These are phyloP conservation scores for Arrhopalites spinosus DNA, from an alignment of 2,888 invertebrate genomes.

Conservation along the genomic window DNA sequence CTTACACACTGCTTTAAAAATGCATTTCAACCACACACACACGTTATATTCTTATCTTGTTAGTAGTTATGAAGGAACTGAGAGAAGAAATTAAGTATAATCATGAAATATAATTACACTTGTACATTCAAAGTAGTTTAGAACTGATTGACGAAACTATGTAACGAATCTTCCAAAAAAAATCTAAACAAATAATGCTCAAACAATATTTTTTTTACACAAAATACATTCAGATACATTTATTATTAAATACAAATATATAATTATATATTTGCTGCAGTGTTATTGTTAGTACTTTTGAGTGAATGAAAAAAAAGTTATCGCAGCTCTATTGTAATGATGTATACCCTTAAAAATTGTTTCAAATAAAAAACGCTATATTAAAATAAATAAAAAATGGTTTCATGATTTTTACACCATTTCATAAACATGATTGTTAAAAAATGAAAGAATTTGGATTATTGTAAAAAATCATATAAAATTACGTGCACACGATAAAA, in stretches of 20 bases:
- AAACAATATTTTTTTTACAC: background rate
- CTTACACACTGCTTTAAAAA: too few relatives aligned
- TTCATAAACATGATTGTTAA: background rate
- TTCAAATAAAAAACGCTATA: background rate
- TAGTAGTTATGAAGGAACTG: too few relatives aligned
- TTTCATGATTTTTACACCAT: too few relatives aligned
- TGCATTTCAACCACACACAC: too few relatives aligned
- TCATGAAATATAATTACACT: too few relatives aligned
- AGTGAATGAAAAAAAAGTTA: background rate
- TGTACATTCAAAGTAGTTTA: background rate
- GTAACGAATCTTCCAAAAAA: background rate
- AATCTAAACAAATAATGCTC: background rate
- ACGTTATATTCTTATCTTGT: too few relatives aligned
- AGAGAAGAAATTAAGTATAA: too few relatives aligned
- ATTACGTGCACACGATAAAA: constrained; percentile 36
- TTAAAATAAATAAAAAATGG: background rate
- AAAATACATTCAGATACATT: background rate
- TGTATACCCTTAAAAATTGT: constrained; percentile 6
- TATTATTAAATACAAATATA: background rate
- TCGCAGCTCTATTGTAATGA: background rate
- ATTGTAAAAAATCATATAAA: background rate
- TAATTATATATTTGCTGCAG: too few relatives aligned
- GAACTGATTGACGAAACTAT: background rate
- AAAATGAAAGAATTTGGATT: background rate
- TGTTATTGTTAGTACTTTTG: background rate